Conservation (phyloP, 1,140 invertebrate genomes). For the Capitella teleta region DNA sequence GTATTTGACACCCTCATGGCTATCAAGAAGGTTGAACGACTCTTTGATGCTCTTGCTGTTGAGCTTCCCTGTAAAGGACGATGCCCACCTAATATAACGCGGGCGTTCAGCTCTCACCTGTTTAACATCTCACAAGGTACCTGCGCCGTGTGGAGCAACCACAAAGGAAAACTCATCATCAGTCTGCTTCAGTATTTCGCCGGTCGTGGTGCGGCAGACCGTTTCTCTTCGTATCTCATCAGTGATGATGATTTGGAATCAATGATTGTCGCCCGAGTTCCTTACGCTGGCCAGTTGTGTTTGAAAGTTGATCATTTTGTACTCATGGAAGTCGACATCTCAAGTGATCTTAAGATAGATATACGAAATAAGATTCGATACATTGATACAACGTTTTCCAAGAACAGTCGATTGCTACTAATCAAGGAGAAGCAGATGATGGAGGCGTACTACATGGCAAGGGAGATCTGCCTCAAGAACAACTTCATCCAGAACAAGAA, state of each 20-base stretch:
- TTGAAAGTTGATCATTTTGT: slow-evolving; percentile 9
- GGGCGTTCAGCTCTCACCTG: slow-evolving; percentile 2
- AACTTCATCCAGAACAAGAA: slow-evolving; percentile 1
- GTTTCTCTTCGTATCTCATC: background rate
- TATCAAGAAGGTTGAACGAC: slow-evolving; percentile 11
- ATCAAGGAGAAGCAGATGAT: slow-evolving; percentile 4
- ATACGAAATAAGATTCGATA: slow-evolving; percentile 9
- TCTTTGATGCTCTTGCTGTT: slow-evolving; percentile 6
- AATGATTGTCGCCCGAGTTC: slow-evolving; percentile 7
- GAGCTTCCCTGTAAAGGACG: slow-evolving; percentile 3
- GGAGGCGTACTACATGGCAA: slow-evolving; percentile 6
- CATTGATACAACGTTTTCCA: slow-evolving; percentile 7
- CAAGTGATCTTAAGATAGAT: background rate
- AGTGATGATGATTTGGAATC: slow-evolving; percentile 7
- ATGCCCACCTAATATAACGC: slow-evolving; percentile 3
- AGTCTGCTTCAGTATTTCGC: slow-evolving; percentile 7
- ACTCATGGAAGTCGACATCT: slow-evolving; percentile 5
- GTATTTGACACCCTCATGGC: background rate
- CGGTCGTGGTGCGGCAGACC: background rate
- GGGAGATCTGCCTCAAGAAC: slow-evolving; percentile 9
- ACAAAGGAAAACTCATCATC: slow-evolving; percentile 9
- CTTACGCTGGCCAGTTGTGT: slow-evolving; percentile 8
- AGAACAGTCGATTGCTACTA: background rate
- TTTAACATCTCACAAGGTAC: slow-evolving; percentile 5
- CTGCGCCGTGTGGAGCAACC: slow-evolving; percentile 5